phyloP scores from a whole-genome alignment of 2,113 vertebrate genomes.

The Procavia capensis region DNA sequence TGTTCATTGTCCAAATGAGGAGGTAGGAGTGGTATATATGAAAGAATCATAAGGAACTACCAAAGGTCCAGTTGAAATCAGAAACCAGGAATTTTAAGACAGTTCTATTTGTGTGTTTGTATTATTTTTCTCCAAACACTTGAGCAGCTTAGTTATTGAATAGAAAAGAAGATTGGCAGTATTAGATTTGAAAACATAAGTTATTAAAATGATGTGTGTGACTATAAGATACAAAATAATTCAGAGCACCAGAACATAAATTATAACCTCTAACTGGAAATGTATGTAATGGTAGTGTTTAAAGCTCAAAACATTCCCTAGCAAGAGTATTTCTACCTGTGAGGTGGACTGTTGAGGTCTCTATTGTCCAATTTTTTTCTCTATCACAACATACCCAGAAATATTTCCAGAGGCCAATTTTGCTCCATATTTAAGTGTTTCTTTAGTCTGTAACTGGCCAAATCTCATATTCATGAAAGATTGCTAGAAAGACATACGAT shows the following conservation, averaged over 20 bases:
- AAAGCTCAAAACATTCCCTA: background rate
- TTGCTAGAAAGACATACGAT: background rate
- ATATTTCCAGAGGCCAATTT: background rate
- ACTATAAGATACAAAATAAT: background rate
- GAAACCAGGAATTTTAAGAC: background rate
- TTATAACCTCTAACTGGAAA: conserved; percentile 9
- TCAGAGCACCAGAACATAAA: background rate
- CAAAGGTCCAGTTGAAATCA: background rate
- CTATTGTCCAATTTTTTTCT: background rate
- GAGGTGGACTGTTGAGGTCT: background rate
- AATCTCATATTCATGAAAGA: background rate
- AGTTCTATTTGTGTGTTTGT: background rate
- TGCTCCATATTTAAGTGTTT: background rate
- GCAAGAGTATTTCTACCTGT: background rate
- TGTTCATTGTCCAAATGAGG: too few relatives aligned
- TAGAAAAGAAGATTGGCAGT: background rate
- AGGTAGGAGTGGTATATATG: background rate
- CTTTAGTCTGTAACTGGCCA: background rate
- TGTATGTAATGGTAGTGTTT: background rate
- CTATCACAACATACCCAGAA: background rate
- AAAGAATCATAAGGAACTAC: background rate
- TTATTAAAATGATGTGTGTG: background rate
- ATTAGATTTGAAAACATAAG: background rate
- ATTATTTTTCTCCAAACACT: background rate
- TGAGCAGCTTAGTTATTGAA: background rate